Evolutionary conservation across 2,113 vertebrate genomes (phyloP).

Genomic region (Hyla sarda): DNA sequence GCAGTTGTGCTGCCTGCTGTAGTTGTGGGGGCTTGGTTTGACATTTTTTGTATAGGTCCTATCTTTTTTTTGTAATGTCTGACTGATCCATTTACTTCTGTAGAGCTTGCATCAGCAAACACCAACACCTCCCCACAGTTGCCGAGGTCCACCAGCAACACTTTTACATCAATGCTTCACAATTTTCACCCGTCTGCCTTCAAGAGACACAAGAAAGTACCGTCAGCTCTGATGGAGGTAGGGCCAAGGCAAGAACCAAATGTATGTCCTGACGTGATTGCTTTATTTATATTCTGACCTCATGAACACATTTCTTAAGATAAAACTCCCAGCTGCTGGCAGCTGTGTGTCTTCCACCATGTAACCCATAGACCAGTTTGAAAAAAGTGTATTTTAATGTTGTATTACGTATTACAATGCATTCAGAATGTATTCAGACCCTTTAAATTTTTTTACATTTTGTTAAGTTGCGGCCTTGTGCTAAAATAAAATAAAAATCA

Average conservation of each 20-base stretch:
- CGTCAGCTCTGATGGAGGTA: slow-evolving; percentile 87
- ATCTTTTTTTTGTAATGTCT: neutral
- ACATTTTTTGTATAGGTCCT: neutral
- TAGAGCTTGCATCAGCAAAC: slow-evolving; percentile 74
- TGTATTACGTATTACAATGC: too few relatives aligned
- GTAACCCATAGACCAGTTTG: too few relatives aligned
- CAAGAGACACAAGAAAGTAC: slow-evolving; percentile 90
- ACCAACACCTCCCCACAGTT: slow-evolving; percentile 78
- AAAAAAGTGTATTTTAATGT: too few relatives aligned
- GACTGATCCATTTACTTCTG: slow-evolving; percentile 53
- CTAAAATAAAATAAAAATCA: too few relatives aligned
- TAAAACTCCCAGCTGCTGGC: neutral
- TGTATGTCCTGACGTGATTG: neutral
- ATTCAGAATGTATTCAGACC: too few relatives aligned
- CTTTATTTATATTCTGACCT: neutral
- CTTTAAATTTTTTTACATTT: too few relatives aligned
- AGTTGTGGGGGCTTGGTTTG: neutral
- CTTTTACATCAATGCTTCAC: slow-evolving; percentile 90
- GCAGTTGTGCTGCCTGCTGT: neutral
- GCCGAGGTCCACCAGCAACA: slow-evolving; percentile 78
- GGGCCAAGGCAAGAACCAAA: slow-evolving; percentile 48
- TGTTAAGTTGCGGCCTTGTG: too few relatives aligned
- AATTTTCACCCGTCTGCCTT: slow-evolving; percentile 89
- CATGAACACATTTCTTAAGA: neutral
- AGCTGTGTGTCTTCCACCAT: neutral